Conservation (phyloP, 2,888 invertebrate genomes). For the Pristionchus japonicus region DNA sequence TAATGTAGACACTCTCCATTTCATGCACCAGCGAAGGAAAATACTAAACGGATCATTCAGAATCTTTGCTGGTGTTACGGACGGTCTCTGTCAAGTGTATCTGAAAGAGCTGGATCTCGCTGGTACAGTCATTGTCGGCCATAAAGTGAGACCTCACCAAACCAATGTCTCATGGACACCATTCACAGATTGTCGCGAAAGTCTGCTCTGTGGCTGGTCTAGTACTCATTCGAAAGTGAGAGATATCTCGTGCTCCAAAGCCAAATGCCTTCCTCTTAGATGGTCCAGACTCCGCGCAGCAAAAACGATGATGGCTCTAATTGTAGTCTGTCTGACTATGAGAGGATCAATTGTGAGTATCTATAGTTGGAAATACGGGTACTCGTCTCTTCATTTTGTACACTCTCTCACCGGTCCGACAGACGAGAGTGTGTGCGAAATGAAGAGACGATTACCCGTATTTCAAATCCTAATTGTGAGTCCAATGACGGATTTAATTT, state of each 20-base stretch:
- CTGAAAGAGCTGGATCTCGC: neutral
- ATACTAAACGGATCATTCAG: neutral
- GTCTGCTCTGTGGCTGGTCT: neutral
- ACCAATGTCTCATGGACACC: neutral
- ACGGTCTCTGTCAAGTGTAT: slow-evolving; percentile 7
- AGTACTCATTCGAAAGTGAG: neutral
- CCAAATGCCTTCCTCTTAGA: neutral
- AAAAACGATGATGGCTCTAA: neutral
- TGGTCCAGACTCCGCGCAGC: neutral
- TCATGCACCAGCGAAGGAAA: neutral
- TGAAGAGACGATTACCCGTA: too few relatives aligned
- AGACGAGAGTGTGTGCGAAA: too few relatives aligned
- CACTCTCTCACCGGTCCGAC: too few relatives aligned
- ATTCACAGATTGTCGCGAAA: neutral
- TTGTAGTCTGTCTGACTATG: neutral
- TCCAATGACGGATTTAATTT: too few relatives aligned
- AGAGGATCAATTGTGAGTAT: neutral
- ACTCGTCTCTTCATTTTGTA: too few relatives aligned
- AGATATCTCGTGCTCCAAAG: neutral
- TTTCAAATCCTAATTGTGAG: too few relatives aligned
- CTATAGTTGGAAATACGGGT: too few relatives aligned
- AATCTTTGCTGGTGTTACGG: neutral
- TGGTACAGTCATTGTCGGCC: neutral
- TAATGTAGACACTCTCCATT: too few relatives aligned
- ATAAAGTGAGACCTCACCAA: neutral